phyloP scores from a whole-genome alignment of 2,113 vertebrate species.

The Sinosuthora webbiana region DNA sequence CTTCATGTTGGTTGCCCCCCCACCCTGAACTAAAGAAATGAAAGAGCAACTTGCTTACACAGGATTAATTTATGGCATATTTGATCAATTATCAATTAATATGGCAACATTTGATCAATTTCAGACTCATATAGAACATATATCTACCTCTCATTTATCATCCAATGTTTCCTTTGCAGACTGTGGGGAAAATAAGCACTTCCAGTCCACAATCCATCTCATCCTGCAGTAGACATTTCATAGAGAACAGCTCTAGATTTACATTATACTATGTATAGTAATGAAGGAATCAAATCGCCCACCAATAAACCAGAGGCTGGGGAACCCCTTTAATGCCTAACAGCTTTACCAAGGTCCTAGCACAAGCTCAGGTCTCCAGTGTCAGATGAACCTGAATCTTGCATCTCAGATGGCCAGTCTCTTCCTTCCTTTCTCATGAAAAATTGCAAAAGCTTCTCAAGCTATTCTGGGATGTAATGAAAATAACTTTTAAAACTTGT shows the following conservation, averaged over 20 bases:
- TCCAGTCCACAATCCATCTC: not conserved
- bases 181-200: not conserved
- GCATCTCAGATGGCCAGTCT: not conserved
- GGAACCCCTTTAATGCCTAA: not conserved
- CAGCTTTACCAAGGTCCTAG: not conserved
- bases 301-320: fast-evolving
- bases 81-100: not conserved
- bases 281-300: not conserved
- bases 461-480: not conserved
- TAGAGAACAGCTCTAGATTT: not conserved
- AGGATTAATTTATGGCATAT: not conserved
- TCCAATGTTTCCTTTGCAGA: not conserved
- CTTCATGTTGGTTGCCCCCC: not conserved
- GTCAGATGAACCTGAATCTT: not conserved
- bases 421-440: not conserved
- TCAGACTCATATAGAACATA: not conserved
- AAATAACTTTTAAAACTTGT: not conserved
- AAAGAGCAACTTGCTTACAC: not conserved
- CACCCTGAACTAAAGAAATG: not conserved
- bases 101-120: not conserved
- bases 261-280: not conserved
- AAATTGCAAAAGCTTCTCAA: not conserved
- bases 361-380: not conserved
- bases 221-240: not conserved
- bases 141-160: not conserved